Conservation (phyloP, 92 coral and sea anemone species). For the Porites cylindrica region DNA sequence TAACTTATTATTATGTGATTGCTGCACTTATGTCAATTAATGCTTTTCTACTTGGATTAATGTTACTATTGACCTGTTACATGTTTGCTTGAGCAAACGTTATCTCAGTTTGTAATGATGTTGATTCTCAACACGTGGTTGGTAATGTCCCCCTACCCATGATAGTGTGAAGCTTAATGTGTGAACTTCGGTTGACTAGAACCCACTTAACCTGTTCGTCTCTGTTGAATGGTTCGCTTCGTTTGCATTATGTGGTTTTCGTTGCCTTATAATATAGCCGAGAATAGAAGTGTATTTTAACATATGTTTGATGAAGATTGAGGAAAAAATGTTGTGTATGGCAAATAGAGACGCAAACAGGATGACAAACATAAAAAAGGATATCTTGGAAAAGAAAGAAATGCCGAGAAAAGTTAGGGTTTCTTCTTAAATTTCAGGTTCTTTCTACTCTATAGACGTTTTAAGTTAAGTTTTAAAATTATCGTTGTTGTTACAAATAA, state of each 20-base stretch:
- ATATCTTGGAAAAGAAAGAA: not conserved
- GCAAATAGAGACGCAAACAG: conserved; percentile 1
- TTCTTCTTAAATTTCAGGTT: conserved; percentile 10
- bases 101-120: too few relatives aligned
- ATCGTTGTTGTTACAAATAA: too few relatives aligned
- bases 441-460: conserved; percentile 4
- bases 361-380: conserved; percentile 8
- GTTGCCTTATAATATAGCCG: not conserved
- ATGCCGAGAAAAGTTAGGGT: conserved; percentile 12
- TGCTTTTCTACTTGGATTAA: conserved; percentile 12
- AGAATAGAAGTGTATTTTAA: not conserved
- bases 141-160: too few relatives aligned
- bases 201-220: not conserved
- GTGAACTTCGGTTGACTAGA: too few relatives aligned
- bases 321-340: conserved; percentile 6
- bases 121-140: not conserved
- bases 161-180: too few relatives aligned
- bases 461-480: not conserved
- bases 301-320: conserved; percentile 8
- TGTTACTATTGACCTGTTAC: not conserved
- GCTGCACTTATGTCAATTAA: conserved; percentile 33
- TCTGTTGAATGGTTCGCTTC: not conserved
- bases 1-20: conserved; percentile 17
- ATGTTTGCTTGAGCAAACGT: conserved; percentile 5
- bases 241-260: not conserved